Percentiles rank a stretch among this genome's conserved stretches.
Evolutionary conservation across 1,140 invertebrate genomes (phyloP).

Genomic region (Prorops nasuta): DNA sequence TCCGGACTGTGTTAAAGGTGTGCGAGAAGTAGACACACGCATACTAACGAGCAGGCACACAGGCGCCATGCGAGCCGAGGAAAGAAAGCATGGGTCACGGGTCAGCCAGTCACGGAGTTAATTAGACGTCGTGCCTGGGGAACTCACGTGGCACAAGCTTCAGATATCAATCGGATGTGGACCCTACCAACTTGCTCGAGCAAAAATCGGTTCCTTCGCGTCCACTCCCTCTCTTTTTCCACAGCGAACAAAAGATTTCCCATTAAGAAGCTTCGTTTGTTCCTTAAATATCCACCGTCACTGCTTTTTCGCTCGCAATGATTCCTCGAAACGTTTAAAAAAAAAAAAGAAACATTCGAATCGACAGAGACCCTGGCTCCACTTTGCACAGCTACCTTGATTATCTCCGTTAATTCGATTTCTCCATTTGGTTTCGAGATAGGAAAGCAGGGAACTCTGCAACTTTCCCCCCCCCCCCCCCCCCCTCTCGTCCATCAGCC

Average conservation of each 20-base stretch:
- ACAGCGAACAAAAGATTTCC: too few relatives aligned
- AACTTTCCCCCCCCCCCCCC: conserved; percentile 14
- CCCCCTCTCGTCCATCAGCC: conserved; percentile 10
- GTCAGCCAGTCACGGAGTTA: conserved; percentile 58
- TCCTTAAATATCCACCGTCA: too few relatives aligned
- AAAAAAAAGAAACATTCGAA: too few relatives aligned
- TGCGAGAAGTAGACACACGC: conserved; percentile 28
- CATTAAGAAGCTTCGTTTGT: too few relatives aligned
- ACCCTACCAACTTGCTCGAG: conserved; percentile 19
- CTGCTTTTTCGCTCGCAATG: too few relatives aligned
- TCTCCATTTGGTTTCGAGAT: conserved; percentile 25
- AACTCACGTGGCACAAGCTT: conserved; percentile 36
- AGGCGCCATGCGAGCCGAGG: too few relatives aligned
- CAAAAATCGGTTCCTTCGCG: conserved; percentile 13
- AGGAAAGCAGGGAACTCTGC: conserved; percentile 26
- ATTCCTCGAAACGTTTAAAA: too few relatives aligned
- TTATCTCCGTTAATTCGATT: conserved; percentile 40
- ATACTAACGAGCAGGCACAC: too few relatives aligned
- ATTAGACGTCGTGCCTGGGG: conserved; percentile 49
- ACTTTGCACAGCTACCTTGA: too few relatives aligned
- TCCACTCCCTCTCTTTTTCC: not conserved
- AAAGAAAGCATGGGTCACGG: conserved; percentile 31
- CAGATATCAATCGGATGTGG: conserved; percentile 35
- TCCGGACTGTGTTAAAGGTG: conserved; percentile 18
- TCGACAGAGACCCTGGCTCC: too few relatives aligned